Percentiles rank a stretch among this genome's conserved stretches.
phyloP scores from a whole-genome alignment of 2,113 vertebrate species.

The Phrynocephalus versicolor region DNA sequence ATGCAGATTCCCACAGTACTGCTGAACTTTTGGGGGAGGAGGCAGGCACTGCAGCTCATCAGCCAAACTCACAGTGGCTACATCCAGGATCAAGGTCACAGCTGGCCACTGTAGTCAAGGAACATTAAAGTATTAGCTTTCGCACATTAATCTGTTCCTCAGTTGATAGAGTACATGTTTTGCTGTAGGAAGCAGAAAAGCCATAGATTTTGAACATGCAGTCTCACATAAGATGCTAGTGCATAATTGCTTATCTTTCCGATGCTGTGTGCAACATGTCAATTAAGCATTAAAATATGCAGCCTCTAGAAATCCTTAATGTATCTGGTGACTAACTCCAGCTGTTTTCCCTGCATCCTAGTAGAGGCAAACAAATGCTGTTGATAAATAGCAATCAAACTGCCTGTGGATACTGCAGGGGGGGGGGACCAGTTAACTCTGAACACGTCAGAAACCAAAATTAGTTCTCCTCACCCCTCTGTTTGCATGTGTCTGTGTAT shows the following conservation, averaged over 20 bases:
- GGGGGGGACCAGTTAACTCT: not conserved
- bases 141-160: not conserved
- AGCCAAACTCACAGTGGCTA: not conserved
- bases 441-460: not conserved
- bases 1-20: not conserved
- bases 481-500: not conserved
- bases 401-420: not conserved
- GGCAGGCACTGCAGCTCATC: no score
- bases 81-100: not conserved
- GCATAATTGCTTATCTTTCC: not conserved
- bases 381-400: not conserved
- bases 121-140: not conserved
- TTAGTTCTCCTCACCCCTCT: not conserved
- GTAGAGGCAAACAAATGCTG: not conserved
- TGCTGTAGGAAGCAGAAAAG: not conserved
- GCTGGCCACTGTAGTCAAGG: not conserved
- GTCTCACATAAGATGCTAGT: not conserved
- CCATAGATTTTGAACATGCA: not conserved
- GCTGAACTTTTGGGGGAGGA: not conserved
- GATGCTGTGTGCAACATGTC: not conserved
- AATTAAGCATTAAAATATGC: slow-evolving; percentile 5
- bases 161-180: not conserved
- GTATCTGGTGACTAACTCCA: not conserved
- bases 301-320: not conserved
- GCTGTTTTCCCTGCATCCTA: not conserved